phyloP scores from a whole-genome alignment of 2,113 vertebrate species.

The Muntiacus reevesi region DNA sequence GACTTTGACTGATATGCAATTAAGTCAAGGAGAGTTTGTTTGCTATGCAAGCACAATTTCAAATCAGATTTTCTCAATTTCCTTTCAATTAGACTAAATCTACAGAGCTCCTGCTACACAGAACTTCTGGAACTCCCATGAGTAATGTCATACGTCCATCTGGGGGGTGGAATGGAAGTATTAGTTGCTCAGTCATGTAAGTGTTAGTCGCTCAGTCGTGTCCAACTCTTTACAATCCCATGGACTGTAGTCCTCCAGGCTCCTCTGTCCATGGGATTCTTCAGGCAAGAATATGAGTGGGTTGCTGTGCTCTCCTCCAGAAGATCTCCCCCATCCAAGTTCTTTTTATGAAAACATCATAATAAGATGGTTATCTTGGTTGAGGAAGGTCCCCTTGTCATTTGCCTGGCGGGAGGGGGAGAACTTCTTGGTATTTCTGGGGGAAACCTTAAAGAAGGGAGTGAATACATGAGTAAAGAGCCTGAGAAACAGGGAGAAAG shows the following conservation, averaged over 20 bases:
- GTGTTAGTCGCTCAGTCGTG: neutral
- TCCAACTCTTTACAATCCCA: neutral
- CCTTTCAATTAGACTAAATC: neutral
- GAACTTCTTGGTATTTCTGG: neutral
- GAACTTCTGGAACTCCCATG: neutral
- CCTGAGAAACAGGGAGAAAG: neutral
- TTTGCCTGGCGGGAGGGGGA: neutral
- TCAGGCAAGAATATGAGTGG: neutral
- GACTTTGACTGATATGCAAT: neutral
- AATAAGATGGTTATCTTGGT: neutral
- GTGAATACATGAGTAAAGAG: neutral
- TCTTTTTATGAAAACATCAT: neutral
- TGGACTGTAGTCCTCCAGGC: neutral
- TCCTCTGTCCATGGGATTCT: neutral
- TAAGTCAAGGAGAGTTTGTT: neutral
- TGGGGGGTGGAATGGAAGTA: neutral
- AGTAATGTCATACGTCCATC: neutral
- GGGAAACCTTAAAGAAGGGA: neutral
- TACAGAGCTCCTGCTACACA: neutral
- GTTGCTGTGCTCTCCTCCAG: neutral
- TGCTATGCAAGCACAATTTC: neutral
- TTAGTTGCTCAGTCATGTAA: neutral
- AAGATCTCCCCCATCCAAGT: neutral
- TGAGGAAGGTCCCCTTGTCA: neutral
- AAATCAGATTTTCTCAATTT: neutral